These are phyloP conservation scores for Drosophila subsilvestris DNA, from an alignment of 2,888 invertebrate species.

Conservation along the genomic window DNA sequence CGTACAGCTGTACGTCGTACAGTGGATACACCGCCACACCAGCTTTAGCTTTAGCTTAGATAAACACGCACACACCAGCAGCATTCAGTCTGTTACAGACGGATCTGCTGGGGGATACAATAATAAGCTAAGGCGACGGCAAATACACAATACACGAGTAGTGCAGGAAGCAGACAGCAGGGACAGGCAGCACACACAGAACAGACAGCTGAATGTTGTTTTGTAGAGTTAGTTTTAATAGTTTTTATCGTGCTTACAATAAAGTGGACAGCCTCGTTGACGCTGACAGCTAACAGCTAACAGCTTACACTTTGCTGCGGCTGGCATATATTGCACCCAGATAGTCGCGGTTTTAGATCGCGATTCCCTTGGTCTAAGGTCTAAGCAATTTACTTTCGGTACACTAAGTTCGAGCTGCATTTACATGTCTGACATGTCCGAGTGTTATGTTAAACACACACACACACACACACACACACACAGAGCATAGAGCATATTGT, in stretches of 20 bases:
- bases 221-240: conserved; percentile 53
- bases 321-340: not conserved
- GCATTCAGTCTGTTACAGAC: not conserved
- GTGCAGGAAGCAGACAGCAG: not conserved
- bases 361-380: conserved; percentile 37
- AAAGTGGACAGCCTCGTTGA: conserved; percentile 22
- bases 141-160: conserved; percentile 30
- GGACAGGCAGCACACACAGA: not conserved
- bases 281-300: conserved; percentile 21
- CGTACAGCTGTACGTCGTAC: not conserved
- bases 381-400: conserved; percentile 37
- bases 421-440: conserved; percentile 48
- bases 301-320: not conserved
- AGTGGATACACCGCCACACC: not conserved
- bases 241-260: conserved; percentile 67
- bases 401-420: conserved; percentile 70
- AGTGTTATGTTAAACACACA: not conserved
- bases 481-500: not conserved
- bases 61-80: not conserved
- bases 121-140: conserved; percentile 29
- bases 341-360: conserved; percentile 2
- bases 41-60: conserved; percentile 10
- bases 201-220: conserved; percentile 3
- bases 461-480: not conserved
- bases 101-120: conserved; percentile 18